Evolutionary conservation across 1,140 invertebrate species (phyloP).

Genomic region (Venustaconcha ellipsiformis): DNA sequence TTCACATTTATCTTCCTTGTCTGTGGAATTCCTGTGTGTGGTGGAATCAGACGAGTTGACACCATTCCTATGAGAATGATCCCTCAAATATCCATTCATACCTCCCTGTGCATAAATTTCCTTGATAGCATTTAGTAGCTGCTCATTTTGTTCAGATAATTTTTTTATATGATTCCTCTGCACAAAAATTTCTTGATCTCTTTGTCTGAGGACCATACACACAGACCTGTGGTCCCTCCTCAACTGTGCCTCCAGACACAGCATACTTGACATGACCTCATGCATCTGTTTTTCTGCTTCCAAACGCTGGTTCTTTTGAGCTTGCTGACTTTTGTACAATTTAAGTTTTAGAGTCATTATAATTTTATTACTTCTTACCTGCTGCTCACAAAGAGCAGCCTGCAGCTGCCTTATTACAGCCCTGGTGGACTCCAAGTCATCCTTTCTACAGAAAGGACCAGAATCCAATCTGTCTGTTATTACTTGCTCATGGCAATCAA

Average conservation of each 20-base stretch:
- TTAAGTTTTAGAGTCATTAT: conserved; percentile 25
- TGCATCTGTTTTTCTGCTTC: conserved; percentile 16
- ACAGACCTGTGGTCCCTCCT: conserved; percentile 15
- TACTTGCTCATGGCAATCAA: too few relatives aligned
- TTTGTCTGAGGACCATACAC: conserved; percentile 4
- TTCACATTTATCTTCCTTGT: conserved; percentile 17
- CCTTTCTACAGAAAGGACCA: background rate
- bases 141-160: conserved; percentile 27
- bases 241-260: conserved; percentile 20
- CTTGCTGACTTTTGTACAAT: conserved; percentile 16
- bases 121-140: conserved; percentile 25
- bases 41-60: too few relatives aligned
- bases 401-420: conserved; percentile 4
- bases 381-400: conserved; percentile 7
- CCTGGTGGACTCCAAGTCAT: conserved; percentile 1
- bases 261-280: conserved; percentile 21
- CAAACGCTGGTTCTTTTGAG: conserved; percentile 5
- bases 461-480: too few relatives aligned
- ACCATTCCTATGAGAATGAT: conserved; percentile 9
- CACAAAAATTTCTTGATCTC: conserved; percentile 7
- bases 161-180: conserved; percentile 15
- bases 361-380: conserved; percentile 9
- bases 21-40: background rate
- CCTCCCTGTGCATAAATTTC: conserved; percentile 33
- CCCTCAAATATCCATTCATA: conserved; percentile 33